Base-by-base conservation (phyloP, 2,797 vertebrate genomes). In the Chaetophractus vellerosus region DNA sequence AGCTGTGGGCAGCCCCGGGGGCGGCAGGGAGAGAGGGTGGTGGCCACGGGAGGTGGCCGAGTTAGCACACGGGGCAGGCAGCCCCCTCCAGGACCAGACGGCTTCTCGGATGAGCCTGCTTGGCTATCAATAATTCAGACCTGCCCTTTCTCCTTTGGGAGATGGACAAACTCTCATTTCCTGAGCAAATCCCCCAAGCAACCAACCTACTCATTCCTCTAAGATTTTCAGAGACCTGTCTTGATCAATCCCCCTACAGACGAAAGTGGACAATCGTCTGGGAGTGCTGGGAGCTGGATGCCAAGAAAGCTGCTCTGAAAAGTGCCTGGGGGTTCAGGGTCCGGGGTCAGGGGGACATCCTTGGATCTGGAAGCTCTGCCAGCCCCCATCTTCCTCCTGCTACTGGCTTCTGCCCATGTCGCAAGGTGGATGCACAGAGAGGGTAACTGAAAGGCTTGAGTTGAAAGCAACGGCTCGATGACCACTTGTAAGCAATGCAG, bases 101-200 rank as follows among this genome's bases (percentile, higher is more conserved):
- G 0, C 93, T 86, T 88, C 83, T 88, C 0, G 57, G 10, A 71
- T 0, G 9, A 79, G 87, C 0, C 38, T 80, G 66, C 28, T 69
- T 66, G n/a, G 68, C 66, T 38, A 55, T 95, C 94, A 97, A 95
- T 97, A 94, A 98, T 96, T 97, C 95, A 97, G 91, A 96, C 52
- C 2, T 0, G 41, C 72, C 4, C 4, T 0, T 9, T 52, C 85
- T 97, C 97, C 97, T 55, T 16, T 11, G 97, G 97, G 96, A 97
- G 94, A 74, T 19, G 84, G 93, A 88, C 33, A 96, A 96, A 91
- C 90, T 85, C 18, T 92, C 96, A 90, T 97, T 98, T 98, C 97
- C 96, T 96, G 97, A 95, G 97, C 68, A 74, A 92, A 86, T 38
- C 90, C 81, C 95, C 92, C 69, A 86, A 59, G 96, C 90, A 97